These are phyloP conservation scores for Lophochroa leadbeateri DNA, from an alignment of 2,113 vertebrate species.

Conservation along the genomic window DNA sequence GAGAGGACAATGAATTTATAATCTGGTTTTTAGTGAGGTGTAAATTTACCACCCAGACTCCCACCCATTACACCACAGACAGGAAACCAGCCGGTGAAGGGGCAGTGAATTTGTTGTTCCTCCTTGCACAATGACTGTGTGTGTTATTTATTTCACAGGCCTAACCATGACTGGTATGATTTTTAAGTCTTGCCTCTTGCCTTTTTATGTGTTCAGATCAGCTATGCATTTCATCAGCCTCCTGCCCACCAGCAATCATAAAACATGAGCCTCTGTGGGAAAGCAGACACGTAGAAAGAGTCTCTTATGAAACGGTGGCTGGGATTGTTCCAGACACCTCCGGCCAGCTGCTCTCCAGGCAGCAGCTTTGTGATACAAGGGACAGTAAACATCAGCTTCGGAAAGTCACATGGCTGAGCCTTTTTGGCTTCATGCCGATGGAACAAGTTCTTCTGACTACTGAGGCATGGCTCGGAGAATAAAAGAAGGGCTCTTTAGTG, in stretches of 20 bases:
- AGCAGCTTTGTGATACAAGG: conserved; percentile 49
- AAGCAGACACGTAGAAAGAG: conserved; percentile 47
- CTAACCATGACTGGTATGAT: conserved; percentile 28
- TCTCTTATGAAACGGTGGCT: conserved; percentile 50
- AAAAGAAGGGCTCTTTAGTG: conserved; percentile 44
- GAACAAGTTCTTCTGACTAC: conserved; percentile 25
- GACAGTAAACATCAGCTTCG: conserved; percentile 46
- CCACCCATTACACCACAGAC: conserved; percentile 47
- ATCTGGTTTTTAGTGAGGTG: conserved; percentile 5
- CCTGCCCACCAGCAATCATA: conserved; percentile 52
- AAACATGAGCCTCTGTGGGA: conserved; percentile 63
- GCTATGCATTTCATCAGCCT: conserved; percentile 55
- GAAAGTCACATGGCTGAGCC: conserved; percentile 2
- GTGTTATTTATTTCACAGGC: conserved; percentile 50
- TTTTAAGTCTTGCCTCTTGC: conserved; percentile 37
- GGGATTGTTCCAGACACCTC: conserved; percentile 66
- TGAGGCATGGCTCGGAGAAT: background rate
- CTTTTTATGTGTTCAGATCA: conserved; percentile 46
- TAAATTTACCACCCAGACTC: conserved; percentile 41
- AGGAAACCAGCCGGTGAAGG: conserved; percentile 53
- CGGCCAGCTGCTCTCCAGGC: conserved; percentile 63
- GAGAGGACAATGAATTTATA: conserved; percentile 43
- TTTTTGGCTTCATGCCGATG: conserved; percentile 49
- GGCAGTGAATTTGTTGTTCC: conserved; percentile 43
- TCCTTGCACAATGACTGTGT: conserved; percentile 25